phyloP scores from a whole-genome alignment of 2,113 vertebrate species.

The Phoxinus phoxinus region DNA sequence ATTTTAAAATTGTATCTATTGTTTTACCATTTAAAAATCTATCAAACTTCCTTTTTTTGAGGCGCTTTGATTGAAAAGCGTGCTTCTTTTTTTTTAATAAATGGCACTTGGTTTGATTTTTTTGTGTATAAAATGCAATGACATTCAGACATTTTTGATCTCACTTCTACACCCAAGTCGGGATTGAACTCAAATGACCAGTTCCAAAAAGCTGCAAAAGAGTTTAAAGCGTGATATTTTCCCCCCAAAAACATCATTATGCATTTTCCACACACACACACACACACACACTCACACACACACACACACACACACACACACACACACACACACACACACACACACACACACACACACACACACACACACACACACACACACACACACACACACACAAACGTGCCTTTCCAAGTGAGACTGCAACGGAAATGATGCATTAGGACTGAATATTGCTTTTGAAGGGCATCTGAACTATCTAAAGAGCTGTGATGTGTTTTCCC shows the following conservation, averaged over 20 bases:
- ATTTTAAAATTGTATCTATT: background rate
- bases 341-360: too few species aligned
- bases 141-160: background rate
- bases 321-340: too few species aligned
- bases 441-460: conserved; percentile 36
- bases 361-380: too few species aligned
- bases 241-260: background rate
- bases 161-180: background rate
- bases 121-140: background rate
- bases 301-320: too few species aligned
- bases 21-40: background rate
- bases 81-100: background rate
- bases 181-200: background rate
- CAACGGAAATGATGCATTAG: background rate
- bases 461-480: conserved; percentile 53
- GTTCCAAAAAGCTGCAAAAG: background rate
- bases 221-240: conserved; percentile 11
- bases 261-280: conserved; percentile 28
- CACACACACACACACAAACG: background rate
- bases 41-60: background rate
- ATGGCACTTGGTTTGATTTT: background rate
- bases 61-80: background rate
- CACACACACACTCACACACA: too few species aligned
- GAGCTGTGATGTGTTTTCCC: conserved; percentile 35
- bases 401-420: background rate